These are phyloP conservation scores for Hapalemur alaotrensis DNA, from an alignment of 2,797 vertebrate genomes.

Conservation along the genomic window DNA sequence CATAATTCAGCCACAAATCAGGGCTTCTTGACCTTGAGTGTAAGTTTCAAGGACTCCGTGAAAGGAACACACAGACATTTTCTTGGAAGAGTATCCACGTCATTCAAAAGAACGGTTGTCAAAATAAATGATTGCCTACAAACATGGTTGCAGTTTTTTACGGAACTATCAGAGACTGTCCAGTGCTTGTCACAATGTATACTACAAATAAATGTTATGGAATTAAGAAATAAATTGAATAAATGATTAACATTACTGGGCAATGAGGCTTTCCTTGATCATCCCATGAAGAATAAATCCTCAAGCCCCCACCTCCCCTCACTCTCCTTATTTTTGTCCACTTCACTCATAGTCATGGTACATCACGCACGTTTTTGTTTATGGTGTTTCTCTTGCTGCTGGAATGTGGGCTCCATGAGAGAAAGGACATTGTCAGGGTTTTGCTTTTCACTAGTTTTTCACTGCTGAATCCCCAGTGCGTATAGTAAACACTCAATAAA, in stretches of 20 bases:
- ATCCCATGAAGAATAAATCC: background rate
- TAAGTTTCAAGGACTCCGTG: background rate
- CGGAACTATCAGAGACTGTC: background rate
- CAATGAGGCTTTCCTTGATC: background rate
- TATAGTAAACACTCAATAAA: background rate
- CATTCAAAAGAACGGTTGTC: background rate
- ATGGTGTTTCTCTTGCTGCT: background rate
- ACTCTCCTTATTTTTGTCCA: background rate
- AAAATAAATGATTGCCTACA: background rate
- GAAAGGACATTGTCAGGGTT: background rate
- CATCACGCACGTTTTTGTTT: background rate
- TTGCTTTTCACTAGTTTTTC: background rate
- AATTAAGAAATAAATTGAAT: background rate
- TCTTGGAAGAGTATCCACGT: background rate
- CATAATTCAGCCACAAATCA: background rate
- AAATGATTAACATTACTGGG: background rate
- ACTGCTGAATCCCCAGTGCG: background rate
- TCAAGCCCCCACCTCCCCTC: background rate
- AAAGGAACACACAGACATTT: background rate
- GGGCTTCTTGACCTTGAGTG: background rate
- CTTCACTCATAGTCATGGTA: background rate
- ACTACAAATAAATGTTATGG: background rate
- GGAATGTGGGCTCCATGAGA: background rate
- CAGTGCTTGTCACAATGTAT: background rate
- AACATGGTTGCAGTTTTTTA: background rate